phyloP scores from a whole-genome alignment of 2,113 vertebrate species.

The Aix galericulata region DNA sequence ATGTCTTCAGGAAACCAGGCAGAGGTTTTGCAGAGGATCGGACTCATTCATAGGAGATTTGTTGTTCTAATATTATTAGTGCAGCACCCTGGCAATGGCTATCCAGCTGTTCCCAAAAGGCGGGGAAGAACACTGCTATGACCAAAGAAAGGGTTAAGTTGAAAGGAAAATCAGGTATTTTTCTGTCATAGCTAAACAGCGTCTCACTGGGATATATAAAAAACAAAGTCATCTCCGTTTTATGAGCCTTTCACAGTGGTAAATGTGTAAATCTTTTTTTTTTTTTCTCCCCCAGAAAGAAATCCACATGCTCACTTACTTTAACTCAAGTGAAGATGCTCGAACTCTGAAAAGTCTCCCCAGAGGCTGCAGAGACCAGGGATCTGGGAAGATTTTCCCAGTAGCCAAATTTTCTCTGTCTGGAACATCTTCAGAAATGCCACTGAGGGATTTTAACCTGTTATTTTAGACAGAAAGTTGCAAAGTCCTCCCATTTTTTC shows the following conservation, averaged over 20 bases:
- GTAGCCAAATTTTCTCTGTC: background rate
- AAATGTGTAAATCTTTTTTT: background rate
- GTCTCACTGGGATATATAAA: background rate
- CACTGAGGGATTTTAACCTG: background rate
- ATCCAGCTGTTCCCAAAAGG: background rate
- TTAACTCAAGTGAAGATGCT: background rate
- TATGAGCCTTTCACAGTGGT: background rate
- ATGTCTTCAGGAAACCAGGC: background rate
- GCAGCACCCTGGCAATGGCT: background rate
- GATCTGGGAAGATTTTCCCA: background rate
- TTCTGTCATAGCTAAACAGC: background rate
- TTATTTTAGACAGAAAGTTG: slow-evolving; percentile 20
- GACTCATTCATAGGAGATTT: background rate
- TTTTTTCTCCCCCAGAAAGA: background rate
- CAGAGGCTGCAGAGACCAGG: no score
- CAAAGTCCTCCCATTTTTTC: background rate
- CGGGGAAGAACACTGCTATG: background rate
- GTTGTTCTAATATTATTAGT: background rate
- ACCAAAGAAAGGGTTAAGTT: background rate
- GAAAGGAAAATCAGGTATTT: slow-evolving; percentile 7
- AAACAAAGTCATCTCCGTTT: background rate
- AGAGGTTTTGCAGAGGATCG: background rate
- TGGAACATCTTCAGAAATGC: slow-evolving; percentile 3
- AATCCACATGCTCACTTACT: background rate
- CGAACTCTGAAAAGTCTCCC: no score